Base-by-base conservation (phyloP, 2,113 vertebrate species). In the Chaetorhynchus papuensis region DNA sequence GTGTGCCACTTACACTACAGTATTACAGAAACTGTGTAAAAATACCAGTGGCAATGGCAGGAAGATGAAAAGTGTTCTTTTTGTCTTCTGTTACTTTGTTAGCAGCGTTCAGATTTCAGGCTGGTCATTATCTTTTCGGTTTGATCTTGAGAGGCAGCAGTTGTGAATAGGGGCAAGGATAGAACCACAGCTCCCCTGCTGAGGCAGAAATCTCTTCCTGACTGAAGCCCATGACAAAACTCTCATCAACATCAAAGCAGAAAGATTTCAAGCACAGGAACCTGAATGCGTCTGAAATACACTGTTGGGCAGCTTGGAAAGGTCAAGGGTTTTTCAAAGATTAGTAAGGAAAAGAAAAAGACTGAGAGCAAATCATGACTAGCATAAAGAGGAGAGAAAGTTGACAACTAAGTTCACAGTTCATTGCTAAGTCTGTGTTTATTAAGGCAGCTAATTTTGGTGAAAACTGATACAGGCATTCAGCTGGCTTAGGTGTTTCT, bases 201-300 rank as follows among this genome's bases (percentile, higher is more conserved):
- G 52, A 60, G 85, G 70, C 6, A 2, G 83, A 96, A 94, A 94
- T 89, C 83, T 86, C 83, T n/a, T 63, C 76, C 52, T 26, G 20
- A 77, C 33, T 92, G 93, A 88, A 95, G 64, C 41, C 90, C 56
- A 3, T 64, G 79, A 93, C 82, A 92, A 86, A 93, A 88, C 71
- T 95, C 47, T 27, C 49, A 41, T 78, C 71, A 30, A 6, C 82
- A 90, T 95, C 94, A 94, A 88, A 93, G 76, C 64, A 56, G 56
- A 44, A 90, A 57, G n/a, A 88, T 93, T 90, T 93, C 64, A 61
- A 79, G 47, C 64, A 15, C 44, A 52, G 60, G 33, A 92, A 82
- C 76, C 61, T 78, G 89, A 92, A 89, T 84, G 61, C 47, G 15
- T 63, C 79, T 89, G 59, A 91, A 95, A 91, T 90, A 54, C 59